Evolutionary conservation across 2,797 vertebrate genomes (phyloP).

Genomic region (Syndactyla subalaris): DNA sequence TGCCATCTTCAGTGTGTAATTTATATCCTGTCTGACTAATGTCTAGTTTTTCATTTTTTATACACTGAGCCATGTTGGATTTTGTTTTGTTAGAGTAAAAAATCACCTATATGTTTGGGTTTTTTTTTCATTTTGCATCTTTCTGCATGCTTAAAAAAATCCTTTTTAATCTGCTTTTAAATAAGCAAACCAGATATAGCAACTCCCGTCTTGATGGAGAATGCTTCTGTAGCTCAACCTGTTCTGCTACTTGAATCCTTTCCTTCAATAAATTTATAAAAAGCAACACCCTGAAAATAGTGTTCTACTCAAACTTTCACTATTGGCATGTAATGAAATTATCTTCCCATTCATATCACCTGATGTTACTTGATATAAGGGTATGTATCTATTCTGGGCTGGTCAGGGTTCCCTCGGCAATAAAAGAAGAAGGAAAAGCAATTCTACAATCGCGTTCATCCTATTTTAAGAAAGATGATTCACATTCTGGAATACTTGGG

Average conservation of each 20-base stretch:
- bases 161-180: not conserved
- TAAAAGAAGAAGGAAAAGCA: slow-evolving; percentile 2
- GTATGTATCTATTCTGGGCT: not conserved
- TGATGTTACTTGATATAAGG: not conserved
- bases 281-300: not conserved
- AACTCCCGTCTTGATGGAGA: not conserved
- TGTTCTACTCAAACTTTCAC: not conserved
- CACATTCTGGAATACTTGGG: not conserved
- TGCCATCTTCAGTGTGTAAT: not conserved
- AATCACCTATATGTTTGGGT: not conserved
- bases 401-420: not conserved
- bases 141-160: not conserved
- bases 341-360: not conserved
- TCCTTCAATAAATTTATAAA: not conserved
- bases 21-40: not conserved
- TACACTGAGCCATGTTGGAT: not conserved
- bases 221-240: not conserved
- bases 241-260: not conserved
- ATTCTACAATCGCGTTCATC: not conserved
- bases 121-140: not conserved
- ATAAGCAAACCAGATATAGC: not conserved
- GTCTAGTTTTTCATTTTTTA: not conserved
- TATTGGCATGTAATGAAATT: not conserved
- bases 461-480: slow-evolving; percentile 11
- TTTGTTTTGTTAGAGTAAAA: not conserved